phyloP scores from a whole-genome alignment of 2,888 invertebrate genomes.

The Diadromus collaris region DNA sequence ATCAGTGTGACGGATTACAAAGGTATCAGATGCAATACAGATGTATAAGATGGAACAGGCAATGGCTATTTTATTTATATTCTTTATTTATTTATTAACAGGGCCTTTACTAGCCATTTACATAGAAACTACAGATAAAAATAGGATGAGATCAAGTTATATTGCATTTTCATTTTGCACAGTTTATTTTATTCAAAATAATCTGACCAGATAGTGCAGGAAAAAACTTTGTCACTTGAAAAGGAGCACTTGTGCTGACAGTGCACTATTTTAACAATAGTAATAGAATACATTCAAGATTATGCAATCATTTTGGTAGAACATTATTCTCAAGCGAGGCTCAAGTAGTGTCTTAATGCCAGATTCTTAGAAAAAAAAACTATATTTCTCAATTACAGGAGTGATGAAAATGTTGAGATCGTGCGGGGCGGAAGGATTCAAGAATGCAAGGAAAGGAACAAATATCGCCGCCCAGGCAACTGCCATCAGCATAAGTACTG shows the following conservation, averaged over 20 bases:
- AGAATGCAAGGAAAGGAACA: conserved; percentile 96
- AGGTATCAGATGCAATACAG: conserved; percentile 80
- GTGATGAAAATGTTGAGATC: conserved; percentile 84
- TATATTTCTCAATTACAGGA: conserved; percentile 58
- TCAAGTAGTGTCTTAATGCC: too few relatives aligned
- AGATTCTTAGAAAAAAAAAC: too few relatives aligned
- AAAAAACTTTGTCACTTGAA: too few relatives aligned
- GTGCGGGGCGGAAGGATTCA: conserved; percentile 96
- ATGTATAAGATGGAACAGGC: neutral
- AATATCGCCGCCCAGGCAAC: conserved; percentile 98
- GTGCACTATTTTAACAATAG: neutral
- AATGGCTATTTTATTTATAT: too few relatives aligned
- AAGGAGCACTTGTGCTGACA: too few relatives aligned
- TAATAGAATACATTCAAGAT: neutral
- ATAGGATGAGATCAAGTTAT: neutral
- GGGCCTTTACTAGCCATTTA: too few relatives aligned
- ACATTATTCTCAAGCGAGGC: too few relatives aligned
- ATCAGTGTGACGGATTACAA: conserved; percentile 87
- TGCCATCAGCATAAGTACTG: conserved; percentile 89
- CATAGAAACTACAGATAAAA: too few relatives aligned
- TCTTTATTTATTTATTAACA: too few relatives aligned
- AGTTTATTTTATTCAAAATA: too few relatives aligned
- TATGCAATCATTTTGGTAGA: neutral
- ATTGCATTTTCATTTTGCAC: too few relatives aligned
- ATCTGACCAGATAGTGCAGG: too few relatives aligned